Base-by-base conservation (phyloP, 2,888 invertebrate genomes). In the Thereva nobilitata region DNA sequence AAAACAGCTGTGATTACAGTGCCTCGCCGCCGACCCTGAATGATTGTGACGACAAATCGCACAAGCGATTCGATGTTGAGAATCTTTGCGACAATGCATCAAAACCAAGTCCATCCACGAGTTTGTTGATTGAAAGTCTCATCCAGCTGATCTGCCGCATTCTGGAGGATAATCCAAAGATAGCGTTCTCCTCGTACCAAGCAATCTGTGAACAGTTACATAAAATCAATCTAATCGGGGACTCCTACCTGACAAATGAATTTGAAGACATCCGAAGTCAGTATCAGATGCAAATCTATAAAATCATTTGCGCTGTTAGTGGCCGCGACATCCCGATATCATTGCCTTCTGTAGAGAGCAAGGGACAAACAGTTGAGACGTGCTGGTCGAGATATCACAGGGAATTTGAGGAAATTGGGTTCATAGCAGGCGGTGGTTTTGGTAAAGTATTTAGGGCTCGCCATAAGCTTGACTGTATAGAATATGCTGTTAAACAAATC, bases 401-500 rank as follows among this genome's bases (percentile, higher is more conserved):
- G 64, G 90, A 91, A 74, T 91, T 90, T 78, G 85, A 87, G 70
- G 90, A 91, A 76, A 75, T 89, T 0, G 85, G 82, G 70, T 89
- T 85, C 71, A 88, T 91, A 68, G 90, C 89, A 67, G 84, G 70
- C 23, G 91, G 91, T 8, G 92, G 91, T 23, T 92, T 92, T 76
- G 92, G 92, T 0, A 84, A 85, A 71, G 92, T 92, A 1, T 92
- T 84, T 76, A 87, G 87, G 81, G 92, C 90, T 0, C 84, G 84
- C 72, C 89, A 92, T 76, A 86, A 89, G 74, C 77, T 92, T 4
- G 93, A 93, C 75, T 88, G 88, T 5, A 86, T 86, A 2, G 86
- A 89, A 73, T 93, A 92, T 82, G 93, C 93, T 1, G 85, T 93
- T 0, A 93, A 92, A 77, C 91, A 92, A 77, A 89, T 89, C 45